Conservation (phyloP, 2,797 vertebrate genomes). For the Antrozous pallidus region DNA sequence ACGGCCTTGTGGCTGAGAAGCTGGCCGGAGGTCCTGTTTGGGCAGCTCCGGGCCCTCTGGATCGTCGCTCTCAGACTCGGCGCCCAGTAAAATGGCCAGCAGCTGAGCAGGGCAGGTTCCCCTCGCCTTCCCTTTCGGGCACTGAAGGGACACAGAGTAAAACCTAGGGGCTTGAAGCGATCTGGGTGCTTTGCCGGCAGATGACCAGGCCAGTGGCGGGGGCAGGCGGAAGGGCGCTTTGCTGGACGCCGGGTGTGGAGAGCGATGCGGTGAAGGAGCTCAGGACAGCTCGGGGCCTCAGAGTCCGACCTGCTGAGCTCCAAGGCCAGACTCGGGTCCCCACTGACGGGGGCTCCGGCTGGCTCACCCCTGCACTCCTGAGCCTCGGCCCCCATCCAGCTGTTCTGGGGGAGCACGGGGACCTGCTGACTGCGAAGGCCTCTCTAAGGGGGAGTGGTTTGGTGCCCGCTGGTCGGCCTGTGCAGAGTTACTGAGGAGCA, state of each 20-base stretch:
- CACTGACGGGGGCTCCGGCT: rapidly evolving
- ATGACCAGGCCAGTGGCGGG: rapidly evolving
- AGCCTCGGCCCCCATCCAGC: neutral
- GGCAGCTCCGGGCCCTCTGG: neutral
- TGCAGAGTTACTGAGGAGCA: neutral
- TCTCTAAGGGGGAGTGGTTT: neutral
- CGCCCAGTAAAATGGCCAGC: neutral
- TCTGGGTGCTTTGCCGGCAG: rapidly evolving
- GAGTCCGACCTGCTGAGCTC: neutral
- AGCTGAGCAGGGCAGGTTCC: rapidly evolving
- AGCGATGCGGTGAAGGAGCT: rapidly evolving
- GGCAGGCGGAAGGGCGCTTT: rapidly evolving
- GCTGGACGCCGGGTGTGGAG: neutral
- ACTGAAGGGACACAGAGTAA: no score
- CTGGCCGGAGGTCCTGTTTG: rapidly evolving
- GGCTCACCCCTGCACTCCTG: neutral
- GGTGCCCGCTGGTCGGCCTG: rapidly evolving
- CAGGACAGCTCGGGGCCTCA: neutral
- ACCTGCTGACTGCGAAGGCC: rapidly evolving
- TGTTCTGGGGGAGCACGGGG: neutral
- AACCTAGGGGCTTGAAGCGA: neutral
- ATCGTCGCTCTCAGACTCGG: rapidly evolving
- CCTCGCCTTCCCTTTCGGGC: no score
- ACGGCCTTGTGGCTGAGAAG: neutral
- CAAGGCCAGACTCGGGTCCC: neutral